Evolutionary conservation across 2,113 vertebrate species (phyloP), one percentile per base, ranked within the genome.

Genomic region (Apeltes quadracus): DNA sequence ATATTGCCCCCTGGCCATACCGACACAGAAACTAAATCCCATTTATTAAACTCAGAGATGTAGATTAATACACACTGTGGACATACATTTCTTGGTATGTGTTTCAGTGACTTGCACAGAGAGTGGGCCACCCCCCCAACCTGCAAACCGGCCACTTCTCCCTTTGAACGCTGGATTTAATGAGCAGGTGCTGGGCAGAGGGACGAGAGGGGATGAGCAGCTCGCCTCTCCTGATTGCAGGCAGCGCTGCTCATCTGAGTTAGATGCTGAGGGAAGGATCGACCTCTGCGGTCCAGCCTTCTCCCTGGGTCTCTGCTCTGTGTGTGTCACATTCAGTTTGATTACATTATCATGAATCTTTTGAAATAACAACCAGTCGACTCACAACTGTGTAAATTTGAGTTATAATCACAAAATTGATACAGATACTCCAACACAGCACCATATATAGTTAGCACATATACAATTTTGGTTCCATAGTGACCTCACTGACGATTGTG

Each of bases 181-280:
- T 85, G 86, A 88, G 88, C 80, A 83, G 84, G 77, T 85, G 84
- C 75, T 76, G 41, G 53, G 69, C 78, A 65, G 25, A 43, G 54
- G 70, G 61, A 84, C 77, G 82, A 77, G 77, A 72, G 78, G 41
- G 67, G 62, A 46, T 69, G 62, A 79, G 66, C 75, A 75, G 76
- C 76, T 75, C 61, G 16, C 78, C 44, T 84, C 65, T 79, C 51
- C 50, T 84, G 85, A 85, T 85, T 84, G 78, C 81, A 82, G 81
- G 25, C 56, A 64, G 72, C 65, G 55, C 2, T 12, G 46, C 61
- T 79, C 46, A 41, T 76, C 54, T 23, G 41, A 68, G 72, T 53
- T n/a, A 29, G 59, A 72, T 29, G 44, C 18, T 46, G 63, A 68
- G 44, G 72, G 73, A 69, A 51, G 71, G 34, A 64, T 34, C 23